Conservation (phyloP, 2,797 vertebrate genomes). For the Mionectes olivaceus region DNA sequence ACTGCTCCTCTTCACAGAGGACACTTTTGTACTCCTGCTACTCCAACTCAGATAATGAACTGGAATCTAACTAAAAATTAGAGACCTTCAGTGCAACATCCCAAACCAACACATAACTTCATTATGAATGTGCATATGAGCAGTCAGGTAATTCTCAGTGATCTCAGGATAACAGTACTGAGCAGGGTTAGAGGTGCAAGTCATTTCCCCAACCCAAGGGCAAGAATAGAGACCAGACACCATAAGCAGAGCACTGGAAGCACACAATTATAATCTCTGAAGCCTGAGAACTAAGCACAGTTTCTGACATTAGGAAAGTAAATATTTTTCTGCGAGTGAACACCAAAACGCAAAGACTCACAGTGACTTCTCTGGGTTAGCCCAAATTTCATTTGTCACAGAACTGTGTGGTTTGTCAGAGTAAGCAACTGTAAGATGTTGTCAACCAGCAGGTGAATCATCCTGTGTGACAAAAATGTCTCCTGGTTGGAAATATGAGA, state of each 20-base stretch:
- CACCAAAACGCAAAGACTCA: not conserved
- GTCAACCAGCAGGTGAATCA: not conserved
- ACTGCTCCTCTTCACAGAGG: not conserved
- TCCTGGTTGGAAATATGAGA: not conserved
- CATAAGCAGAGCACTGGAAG: not conserved
- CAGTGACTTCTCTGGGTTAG: not conserved
- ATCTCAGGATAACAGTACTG: accelerated
- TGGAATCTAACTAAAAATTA: not conserved
- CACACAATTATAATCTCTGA: not conserved
- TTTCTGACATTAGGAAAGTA: not conserved
- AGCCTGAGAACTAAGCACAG: not conserved
- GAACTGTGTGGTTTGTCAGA: not conserved
- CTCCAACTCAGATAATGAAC: not conserved
- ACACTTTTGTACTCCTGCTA: not conserved
- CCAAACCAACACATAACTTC: accelerated
- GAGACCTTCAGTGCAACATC: not conserved
- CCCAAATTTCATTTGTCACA: not conserved
- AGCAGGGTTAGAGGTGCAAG: not conserved
- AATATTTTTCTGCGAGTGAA: not conserved
- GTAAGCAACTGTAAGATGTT: not conserved
- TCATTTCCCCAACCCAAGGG: not conserved
- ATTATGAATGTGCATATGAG: accelerated
- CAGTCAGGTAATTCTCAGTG: accelerated
- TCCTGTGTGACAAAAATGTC: not conserved
- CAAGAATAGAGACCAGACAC: not conserved